Evolutionary conservation across 2,888 invertebrate genomes (phyloP).

Genomic region (Brachyptera risi): DNA sequence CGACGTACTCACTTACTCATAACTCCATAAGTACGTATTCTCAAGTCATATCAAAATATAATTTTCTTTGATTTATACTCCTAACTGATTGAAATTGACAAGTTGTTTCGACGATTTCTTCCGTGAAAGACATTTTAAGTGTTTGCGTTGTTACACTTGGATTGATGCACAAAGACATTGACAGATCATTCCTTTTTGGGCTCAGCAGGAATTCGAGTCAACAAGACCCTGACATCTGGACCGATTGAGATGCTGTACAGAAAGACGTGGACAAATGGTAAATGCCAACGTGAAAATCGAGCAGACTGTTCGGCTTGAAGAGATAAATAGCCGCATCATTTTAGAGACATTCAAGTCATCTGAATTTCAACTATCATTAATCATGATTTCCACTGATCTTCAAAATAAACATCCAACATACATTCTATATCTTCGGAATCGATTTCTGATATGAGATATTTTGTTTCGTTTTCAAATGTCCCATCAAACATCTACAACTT

Average conservation of each 20-base stretch:
- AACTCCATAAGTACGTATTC: too few species aligned
- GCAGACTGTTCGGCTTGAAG: conserved; percentile 15
- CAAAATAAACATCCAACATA: too few species aligned
- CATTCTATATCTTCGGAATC: too few species aligned
- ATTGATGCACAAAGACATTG: conserved; percentile 16
- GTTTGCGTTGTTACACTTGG: conserved; percentile 11
- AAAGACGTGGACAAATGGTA: conserved; percentile 8
- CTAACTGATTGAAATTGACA: neutral
- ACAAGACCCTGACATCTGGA: conserved; percentile 13
- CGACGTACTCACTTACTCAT: too few species aligned
- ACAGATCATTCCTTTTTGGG: conserved; percentile 23
- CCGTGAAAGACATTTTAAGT: conserved; percentile 5
- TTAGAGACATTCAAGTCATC: conserved; percentile 11
- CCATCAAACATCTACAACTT: too few species aligned
- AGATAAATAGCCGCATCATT: conserved; percentile 19
- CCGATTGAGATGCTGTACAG: neutral
- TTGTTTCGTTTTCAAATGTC: too few species aligned
- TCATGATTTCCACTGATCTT: too few species aligned
- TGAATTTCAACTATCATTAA: neutral
- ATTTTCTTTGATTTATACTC: too few species aligned
- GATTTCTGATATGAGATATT: too few species aligned
- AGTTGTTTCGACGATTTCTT: neutral
- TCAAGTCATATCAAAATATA: too few species aligned
- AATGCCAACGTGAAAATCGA: conserved; percentile 15
- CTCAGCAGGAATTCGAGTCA: conserved; percentile 4